phyloP scores from a whole-genome alignment of 2,797 vertebrate genomes.

The Nyctibius grandis region DNA sequence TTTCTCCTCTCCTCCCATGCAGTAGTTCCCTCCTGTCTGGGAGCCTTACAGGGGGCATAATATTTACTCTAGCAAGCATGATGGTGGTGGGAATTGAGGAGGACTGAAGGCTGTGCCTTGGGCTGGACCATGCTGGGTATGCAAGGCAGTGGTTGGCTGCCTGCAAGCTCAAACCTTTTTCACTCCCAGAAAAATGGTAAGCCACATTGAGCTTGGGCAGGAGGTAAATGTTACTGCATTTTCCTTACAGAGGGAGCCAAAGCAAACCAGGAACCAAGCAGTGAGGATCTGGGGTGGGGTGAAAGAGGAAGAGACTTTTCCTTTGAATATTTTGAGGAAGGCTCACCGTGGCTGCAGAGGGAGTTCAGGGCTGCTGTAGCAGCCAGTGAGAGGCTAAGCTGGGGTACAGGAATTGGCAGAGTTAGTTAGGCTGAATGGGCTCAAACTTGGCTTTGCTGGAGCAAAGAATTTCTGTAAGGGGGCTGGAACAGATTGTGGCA shows the following conservation, averaged over 20 bases:
- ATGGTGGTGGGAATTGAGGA: neutral
- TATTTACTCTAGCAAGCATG: neutral
- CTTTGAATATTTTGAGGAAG: neutral
- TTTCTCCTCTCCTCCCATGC: neutral
- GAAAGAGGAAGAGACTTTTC: neutral
- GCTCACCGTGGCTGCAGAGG: fast-evolving
- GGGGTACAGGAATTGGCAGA: neutral
- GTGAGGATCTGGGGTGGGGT: neutral
- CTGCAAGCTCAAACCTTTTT: neutral
- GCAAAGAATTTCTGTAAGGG: neutral
- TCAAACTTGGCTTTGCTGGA: neutral
- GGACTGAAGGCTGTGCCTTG: neutral
- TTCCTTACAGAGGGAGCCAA: neutral
- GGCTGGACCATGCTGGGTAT: neutral
- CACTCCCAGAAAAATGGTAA: neutral
- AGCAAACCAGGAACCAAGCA: neutral
- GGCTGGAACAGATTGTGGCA: neutral
- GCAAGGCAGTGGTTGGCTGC: neutral
- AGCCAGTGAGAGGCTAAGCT: neutral
- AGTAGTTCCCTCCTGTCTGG: neutral
- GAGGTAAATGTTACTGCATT: neutral
- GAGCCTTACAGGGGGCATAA: neutral
- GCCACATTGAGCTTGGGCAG: neutral
- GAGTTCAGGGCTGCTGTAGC: neutral
- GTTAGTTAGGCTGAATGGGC: neutral